phyloP scores from a whole-genome alignment of 2,113 vertebrate genomes.

The Turdus rufiventris region DNA sequence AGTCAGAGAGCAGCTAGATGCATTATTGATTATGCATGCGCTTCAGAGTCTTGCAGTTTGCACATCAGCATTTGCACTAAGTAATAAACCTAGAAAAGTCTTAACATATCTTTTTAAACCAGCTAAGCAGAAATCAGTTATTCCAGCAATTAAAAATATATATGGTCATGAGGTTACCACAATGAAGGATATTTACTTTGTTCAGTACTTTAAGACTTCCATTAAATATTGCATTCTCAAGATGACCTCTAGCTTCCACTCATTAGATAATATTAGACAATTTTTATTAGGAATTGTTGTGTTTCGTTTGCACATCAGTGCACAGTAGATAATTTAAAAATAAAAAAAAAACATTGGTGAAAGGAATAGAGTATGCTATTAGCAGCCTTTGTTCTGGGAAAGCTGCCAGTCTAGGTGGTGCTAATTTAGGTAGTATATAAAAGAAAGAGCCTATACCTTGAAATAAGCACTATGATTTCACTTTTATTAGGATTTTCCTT shows the following conservation, averaged over 20 bases:
- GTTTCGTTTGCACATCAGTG: slow-evolving; percentile 24
- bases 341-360: neutral
- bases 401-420: slow-evolving; percentile 26
- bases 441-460: neutral
- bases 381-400: slow-evolving; percentile 53
- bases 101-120: slow-evolving; percentile 36
- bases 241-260: slow-evolving; percentile 36
- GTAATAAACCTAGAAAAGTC: slow-evolving; percentile 49
- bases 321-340: slow-evolving; percentile 18
- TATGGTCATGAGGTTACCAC: slow-evolving; percentile 3
- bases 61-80: slow-evolving; percentile 37
- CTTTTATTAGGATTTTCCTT: slow-evolving; percentile 13
- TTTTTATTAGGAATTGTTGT: slow-evolving; percentile 55
- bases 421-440: slow-evolving; percentile 6
- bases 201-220: neutral
- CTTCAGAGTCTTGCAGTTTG: slow-evolving; percentile 35
- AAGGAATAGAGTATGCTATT: slow-evolving; percentile 29
- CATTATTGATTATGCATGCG: slow-evolving; percentile 52
- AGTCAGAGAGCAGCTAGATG: slow-evolving; percentile 19
- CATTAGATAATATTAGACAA: slow-evolving; percentile 31
- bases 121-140: slow-evolving; percentile 53
- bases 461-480: neutral
- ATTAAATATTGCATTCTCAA: slow-evolving; percentile 36
- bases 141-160: slow-evolving; percentile 68
- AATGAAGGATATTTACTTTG: slow-evolving; percentile 53